Base-by-base conservation (phyloP, 2,797 vertebrate genomes). In the Squalus acanthias region DNA sequence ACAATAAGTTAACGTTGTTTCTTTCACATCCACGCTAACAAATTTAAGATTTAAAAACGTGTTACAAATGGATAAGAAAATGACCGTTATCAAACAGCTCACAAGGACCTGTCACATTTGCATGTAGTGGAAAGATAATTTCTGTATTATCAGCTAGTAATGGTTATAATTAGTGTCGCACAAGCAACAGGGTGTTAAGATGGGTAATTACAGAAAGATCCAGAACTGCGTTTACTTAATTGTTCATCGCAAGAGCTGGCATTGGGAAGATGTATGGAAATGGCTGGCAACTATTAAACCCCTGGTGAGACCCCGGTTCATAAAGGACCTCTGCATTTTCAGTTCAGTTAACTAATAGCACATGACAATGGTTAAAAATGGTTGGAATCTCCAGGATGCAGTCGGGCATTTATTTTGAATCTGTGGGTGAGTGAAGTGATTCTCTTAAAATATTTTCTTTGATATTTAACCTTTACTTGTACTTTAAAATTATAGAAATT, bases 81-180 rank as follows among this genome's bases (percentile, higher is more conserved):
- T 95, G 94, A 95, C 94, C 69, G 29, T 57, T 95, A 95, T 95
- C 69, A 95, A 76, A 74, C 70, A 95, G 46, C 70, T 93, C 91
- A n/a, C 33, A 96, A 96, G 96, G 96, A 87, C 96, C 96, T 97
- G 96, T 97, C 96, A 97, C 96, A 96, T 96, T 96, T 97, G 97
- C 97, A 96, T 10, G 76, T 97, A 97, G 97, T 97, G 74, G 97
- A 97, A 97, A 98, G 97, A 97, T 97, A 96, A 97, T 97, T 97
- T 97, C 96, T 97, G 97, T 97, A 97, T 97, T 97, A 97, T 97
- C 97, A 97, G 97, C 97, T 97, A 97, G 97, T 98, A 97, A 97
- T 97, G 97, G 97, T 97, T 97, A 97, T 98, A 98, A 98, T 98
- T 98, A 98, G 97, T 97, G 97, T 97, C 97, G 98, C 97, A 98